Conservation (phyloP, 1,140 invertebrate species). For the Megalonaias nervosa region DNA sequence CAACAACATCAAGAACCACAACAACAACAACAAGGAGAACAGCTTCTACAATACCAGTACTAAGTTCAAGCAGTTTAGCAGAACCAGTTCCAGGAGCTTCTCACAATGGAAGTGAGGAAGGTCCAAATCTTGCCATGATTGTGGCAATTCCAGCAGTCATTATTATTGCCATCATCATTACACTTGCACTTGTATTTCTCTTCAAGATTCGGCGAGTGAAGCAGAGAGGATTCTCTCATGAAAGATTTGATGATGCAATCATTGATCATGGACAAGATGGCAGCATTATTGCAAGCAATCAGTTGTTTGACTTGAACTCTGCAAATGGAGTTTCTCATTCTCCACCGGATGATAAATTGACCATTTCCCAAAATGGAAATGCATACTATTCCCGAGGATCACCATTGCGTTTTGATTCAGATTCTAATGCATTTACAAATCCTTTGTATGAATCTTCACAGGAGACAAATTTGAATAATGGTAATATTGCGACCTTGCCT, state of each 20-base stretch:
- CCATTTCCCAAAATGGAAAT: no score
- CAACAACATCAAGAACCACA: neutral
- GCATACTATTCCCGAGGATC: no score
- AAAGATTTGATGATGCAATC: conserved; percentile 29
- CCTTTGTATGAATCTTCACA: no score
- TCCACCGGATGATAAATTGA: no score
- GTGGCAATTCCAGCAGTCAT: conserved; percentile 11
- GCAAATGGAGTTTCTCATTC: no score
- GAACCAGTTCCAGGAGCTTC: neutral
- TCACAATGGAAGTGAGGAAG: neutral
- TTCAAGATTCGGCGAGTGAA: conserved; percentile 3
- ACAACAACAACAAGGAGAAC: conserved; percentile 4
- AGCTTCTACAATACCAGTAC: neutral
- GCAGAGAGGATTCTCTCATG: conserved; percentile 1
- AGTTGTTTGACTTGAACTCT: conserved; percentile 15
- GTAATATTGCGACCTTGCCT: no score
- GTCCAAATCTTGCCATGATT: conserved; percentile 20
- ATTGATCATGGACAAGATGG: conserved; percentile 16
- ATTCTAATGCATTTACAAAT: no score
- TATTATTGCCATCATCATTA: conserved; percentile 14
- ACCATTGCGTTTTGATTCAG: no score
- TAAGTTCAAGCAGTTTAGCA: neutral
- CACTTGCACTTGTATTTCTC: conserved; percentile 1
- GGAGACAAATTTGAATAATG: no score
- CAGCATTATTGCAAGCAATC: conserved; percentile 22